Base-by-base conservation (phyloP, 2,888 invertebrate genomes). In the Orchesella flavescens region DNA sequence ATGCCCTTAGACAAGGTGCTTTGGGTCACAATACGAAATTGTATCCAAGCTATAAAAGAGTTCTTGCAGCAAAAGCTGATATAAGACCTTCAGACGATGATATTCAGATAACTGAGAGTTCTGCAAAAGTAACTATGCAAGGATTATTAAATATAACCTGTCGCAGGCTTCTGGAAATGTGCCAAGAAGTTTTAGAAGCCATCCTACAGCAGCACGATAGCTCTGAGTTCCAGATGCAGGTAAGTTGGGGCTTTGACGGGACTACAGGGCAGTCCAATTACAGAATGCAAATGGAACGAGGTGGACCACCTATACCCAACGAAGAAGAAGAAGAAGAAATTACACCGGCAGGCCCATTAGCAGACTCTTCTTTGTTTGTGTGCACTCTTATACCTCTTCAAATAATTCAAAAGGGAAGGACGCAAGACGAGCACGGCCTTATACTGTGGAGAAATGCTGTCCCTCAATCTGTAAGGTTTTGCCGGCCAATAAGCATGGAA, bases 171-270 rank as follows among this genome's bases (percentile, higher is more conserved):
- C 23, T 73, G 21, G 1, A 55, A 17, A 72, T 72, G 72, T 7
- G 15, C 7, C 53, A 72, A 10, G 53, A 72, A 15, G 71, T 57
- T n/a, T 34, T 72, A 10, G 19, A 43, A 4, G 2, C 43, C 17
- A 72, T 72, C 13, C 1, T 72, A n/a, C n/a, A n/a, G 13, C 1
- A 21, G 1, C 4, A 15, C 4, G n/a, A 49, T 34, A n/a, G 46
- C 4, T 49, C 53, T 10, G 72, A 72, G 0, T 57, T 72, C 21
- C n/a, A 34, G 7, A 10, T 72, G 5, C 23, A 53, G 1, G 49
- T 12, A n/a, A 72, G 72, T n/a, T 84, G 73, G 72, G 84, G 84
- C 1, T 79, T 84, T 57, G 78, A 84, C 49, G 84, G 84, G 9
- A 66, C 69, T 1, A 57, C 74, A 0, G 79, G 84, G 0, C 78